phyloP scores from a whole-genome alignment of 1,140 invertebrate genomes.

The Brachionus paranguensis region DNA sequence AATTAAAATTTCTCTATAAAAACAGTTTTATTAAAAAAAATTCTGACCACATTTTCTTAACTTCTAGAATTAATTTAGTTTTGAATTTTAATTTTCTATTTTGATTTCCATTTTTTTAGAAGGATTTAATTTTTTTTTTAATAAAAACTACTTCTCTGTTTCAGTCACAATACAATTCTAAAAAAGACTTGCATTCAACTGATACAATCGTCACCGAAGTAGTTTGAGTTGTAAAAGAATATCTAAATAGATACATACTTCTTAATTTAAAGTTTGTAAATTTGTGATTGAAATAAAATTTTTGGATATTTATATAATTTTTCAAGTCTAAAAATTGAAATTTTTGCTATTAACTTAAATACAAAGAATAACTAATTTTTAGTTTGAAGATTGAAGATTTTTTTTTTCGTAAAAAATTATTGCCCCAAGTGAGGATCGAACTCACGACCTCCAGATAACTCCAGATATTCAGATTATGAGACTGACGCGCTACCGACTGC shows the following conservation, averaged over 20 bases:
- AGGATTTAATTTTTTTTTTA: too few species aligned
- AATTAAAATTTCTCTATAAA: too few species aligned
- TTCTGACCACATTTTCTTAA: too few species aligned
- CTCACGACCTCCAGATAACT: not conserved
- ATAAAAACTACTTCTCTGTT: not conserved
- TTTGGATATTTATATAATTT: not conserved
- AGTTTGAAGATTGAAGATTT: not conserved
- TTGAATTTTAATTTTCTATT: too few species aligned
- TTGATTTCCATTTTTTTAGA: too few species aligned
- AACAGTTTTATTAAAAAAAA: too few species aligned
- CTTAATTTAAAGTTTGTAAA: not conserved
- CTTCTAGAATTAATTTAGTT: too few species aligned
- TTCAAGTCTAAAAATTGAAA: not conserved
- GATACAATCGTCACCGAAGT: not conserved
- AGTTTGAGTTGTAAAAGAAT: not conserved
- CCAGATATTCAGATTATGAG: not conserved
- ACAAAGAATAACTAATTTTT: not conserved
- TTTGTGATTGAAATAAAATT: not conserved
- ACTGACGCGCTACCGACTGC: not conserved
- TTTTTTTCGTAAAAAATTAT: not conserved
- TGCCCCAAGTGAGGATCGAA: conserved; percentile 11
- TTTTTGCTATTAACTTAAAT: not conserved
- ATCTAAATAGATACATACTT: not conserved
- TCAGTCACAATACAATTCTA: not conserved
- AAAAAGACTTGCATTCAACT: not conserved